Evolutionary conservation across 2,888 invertebrate species (phyloP).

Genomic region (Himalopsyche tibetana): DNA sequence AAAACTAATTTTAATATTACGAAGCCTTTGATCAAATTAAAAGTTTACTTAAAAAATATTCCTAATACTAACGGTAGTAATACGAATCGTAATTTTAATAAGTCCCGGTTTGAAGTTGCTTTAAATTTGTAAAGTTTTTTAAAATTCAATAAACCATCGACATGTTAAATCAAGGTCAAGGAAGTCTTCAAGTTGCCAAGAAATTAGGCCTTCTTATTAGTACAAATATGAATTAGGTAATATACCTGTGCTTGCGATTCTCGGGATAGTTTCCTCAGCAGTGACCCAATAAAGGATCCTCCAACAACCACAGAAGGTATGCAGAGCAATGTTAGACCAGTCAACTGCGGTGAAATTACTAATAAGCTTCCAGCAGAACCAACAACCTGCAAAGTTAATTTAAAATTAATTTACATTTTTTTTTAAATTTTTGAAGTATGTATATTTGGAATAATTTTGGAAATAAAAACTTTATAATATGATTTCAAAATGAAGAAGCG

Average conservation of each 20-base stretch:
- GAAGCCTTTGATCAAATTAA: too few species aligned
- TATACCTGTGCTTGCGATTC: slow-evolving; percentile 89
- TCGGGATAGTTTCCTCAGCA: slow-evolving; percentile 86
- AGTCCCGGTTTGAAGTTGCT: too few species aligned
- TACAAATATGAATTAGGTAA: neutral
- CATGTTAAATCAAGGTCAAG: too few species aligned
- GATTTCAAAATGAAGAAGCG: neutral
- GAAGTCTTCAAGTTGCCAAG: too few species aligned
- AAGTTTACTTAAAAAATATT: too few species aligned
- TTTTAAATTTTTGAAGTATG: neutral
- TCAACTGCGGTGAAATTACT: slow-evolving; percentile 93
- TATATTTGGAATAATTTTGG: too few species aligned
- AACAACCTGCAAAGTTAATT: slow-evolving; percentile 71
- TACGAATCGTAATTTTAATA: too few species aligned
- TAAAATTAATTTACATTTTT: neutral
- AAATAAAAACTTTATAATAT: too few species aligned
- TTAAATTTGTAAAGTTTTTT: too few species aligned
- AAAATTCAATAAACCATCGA: too few species aligned
- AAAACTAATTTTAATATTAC: too few species aligned
- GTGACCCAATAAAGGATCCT: slow-evolving; percentile 89
- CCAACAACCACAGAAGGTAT: slow-evolving; percentile 90
- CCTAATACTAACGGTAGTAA: too few species aligned
- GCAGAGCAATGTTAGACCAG: slow-evolving; percentile 88
- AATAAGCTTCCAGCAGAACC: slow-evolving; percentile 88
- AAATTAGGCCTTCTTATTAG: neutral